phyloP scores from a whole-genome alignment of 2,113 vertebrate genomes.

The Sterrhoptilus dennistouni region DNA sequence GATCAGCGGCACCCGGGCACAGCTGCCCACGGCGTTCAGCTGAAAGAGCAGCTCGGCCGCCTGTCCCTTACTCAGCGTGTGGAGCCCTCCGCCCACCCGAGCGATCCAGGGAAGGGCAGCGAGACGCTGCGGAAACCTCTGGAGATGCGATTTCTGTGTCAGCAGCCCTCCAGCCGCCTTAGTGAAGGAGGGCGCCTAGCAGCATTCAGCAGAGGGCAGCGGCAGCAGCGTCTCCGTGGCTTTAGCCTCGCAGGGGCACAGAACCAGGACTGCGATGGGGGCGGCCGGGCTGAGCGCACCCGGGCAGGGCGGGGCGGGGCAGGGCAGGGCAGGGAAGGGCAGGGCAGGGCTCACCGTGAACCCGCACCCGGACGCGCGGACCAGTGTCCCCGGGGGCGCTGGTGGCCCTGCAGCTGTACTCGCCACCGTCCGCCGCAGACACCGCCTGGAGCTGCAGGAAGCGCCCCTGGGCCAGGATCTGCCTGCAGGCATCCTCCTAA shows the following conservation, averaged over 20 bases:
- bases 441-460: conserved; percentile 85
- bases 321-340: not conserved
- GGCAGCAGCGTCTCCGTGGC: not conserved
- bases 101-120: not conserved
- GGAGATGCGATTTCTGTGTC: not conserved
- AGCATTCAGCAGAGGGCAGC: not conserved
- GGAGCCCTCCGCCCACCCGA: not conserved
- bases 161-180: not conserved
- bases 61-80: accelerated
- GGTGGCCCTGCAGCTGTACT: conserved; percentile 85
- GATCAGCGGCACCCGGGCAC: not conserved
- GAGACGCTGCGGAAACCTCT: not conserved
- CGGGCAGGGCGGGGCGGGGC: not conserved
- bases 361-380: conserved; percentile 74
- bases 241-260: not conserved
- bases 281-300: too few species aligned
- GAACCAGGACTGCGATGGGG: not conserved
- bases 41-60: not conserved
- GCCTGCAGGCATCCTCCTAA: conserved; percentile 78
- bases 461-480: conserved; percentile 79
- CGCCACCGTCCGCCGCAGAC: conserved; percentile 73
- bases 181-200: not conserved
- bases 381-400: conserved; percentile 75
- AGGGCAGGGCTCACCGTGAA: conserved; percentile 80
- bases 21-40: not conserved